Percentiles rank a stretch among this genome's conserved stretches.
Evolutionary conservation across 2,797 vertebrate species (phyloP).

Genomic region (Darevskia mixta): DNA sequence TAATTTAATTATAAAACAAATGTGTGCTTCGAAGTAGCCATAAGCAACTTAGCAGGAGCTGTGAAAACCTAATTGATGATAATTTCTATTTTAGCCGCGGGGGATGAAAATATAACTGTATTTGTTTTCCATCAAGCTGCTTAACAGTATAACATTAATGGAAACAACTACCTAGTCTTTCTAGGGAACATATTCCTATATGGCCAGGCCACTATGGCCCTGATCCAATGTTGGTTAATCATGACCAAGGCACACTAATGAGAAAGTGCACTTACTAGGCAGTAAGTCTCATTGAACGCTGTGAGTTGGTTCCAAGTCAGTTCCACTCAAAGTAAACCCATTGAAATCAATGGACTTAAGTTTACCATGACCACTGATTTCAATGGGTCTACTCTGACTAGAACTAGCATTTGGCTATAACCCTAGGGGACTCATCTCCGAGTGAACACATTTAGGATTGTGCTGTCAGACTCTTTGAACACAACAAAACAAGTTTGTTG

Average conservation of each 20-base stretch:
- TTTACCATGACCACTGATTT: no score
- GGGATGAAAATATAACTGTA: neutral
- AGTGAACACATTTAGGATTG: no score
- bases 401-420: no score
- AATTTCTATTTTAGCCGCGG: conserved; percentile 10
- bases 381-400: no score
- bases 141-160: neutral
- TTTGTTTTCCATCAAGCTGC: neutral
- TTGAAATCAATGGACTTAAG: no score
- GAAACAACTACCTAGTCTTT: neutral
- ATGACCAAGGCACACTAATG: neutral
- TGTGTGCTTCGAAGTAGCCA: conserved; percentile 17
- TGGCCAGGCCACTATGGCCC: neutral
- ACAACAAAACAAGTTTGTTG: no score
- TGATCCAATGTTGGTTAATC: neutral
- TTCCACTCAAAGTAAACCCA: no score
- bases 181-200: neutral
- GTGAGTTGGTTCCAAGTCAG: no score
- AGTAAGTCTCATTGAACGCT: neutral
- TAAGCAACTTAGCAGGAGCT: conserved; percentile 26
- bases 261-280: neutral
- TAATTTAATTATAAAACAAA: conserved; percentile 30
- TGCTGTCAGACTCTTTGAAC: no score
- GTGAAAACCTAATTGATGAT: neutral
- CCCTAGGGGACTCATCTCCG: neutral